Evolutionary conservation across 2,113 vertebrate species (phyloP), one percentile per base, ranked within the genome.

Genomic region (Siphamia tubifer): DNA sequence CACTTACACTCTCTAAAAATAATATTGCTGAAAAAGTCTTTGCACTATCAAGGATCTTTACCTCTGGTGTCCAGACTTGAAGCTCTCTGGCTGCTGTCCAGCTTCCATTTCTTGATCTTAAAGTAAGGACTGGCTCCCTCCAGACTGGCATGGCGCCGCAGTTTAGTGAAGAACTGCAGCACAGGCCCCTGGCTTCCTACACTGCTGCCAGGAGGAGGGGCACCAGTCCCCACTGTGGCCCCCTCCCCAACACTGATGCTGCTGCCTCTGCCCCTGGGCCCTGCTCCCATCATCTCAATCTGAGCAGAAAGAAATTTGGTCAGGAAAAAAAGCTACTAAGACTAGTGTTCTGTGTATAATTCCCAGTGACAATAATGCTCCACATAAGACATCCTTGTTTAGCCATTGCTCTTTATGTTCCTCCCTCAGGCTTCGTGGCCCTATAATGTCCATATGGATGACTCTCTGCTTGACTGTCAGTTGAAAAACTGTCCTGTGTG

Each of bases 21-120:
- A 64, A 56, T 32, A 28, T 7, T 10, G 8, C 28, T 47, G 13
- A 47, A 58, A 56, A 24, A 34, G 10, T 30, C 34, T 45, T 25
- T 23, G 39, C 15, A 47, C 25, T 21, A 23, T 53, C 17, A 47
- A 35, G 51, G 23, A 54, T 67, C 57, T 38, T 86, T 39, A 98
- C 97, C 97, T 94, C 96, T 91, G 0, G 94, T 98, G 77, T 99
- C 97, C 89, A 99, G 91, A 83, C 96, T 99, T 39, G 96, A 96
- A 0, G 97, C 97, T 62, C 97, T 88, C 79, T 98, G 97, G 89
- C 88, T 97, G 79, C 93, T 94, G 87, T 98, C 96, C 78, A 99
- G 87, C 72, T 97, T 98, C 97, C 96, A 99, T 68, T 94, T 97
- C 89, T 97, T 98, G 89, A 98, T 97, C 83, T 92, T 96, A 87